These are phyloP conservation scores for Odocoileus hemionus DNA, from an alignment of 2,113 vertebrate species.

Conservation along the genomic window DNA sequence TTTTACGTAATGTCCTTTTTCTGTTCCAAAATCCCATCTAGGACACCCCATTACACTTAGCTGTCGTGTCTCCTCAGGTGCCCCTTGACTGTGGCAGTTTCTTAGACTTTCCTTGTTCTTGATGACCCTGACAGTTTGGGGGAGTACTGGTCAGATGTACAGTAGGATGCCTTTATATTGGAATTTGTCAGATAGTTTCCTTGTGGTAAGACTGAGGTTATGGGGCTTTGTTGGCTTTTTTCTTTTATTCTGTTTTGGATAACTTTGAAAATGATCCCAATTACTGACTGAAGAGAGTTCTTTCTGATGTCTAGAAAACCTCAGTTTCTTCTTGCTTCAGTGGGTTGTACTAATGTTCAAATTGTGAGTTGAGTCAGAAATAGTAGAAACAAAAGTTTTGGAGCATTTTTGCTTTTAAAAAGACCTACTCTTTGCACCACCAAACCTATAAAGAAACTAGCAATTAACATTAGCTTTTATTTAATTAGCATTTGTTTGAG, in stretches of 20 bases:
- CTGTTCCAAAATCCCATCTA: neutral
- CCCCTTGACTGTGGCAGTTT: neutral
- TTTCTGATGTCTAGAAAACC: neutral
- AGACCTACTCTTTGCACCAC: neutral
- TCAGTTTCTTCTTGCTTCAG: neutral
- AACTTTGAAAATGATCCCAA: neutral
- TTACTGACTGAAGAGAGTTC: neutral
- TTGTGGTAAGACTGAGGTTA: neutral
- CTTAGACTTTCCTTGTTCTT: neutral
- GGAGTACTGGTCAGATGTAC: too few relatives aligned
- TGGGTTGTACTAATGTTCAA: neutral
- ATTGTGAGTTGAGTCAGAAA: neutral
- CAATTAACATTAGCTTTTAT: neutral
- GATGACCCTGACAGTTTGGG: neutral
- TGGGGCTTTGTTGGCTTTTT: neutral
- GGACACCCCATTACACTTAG: neutral
- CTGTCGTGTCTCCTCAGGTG: neutral
- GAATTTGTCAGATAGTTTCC: neutral
- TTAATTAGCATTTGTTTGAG: slow-evolving; percentile 6
- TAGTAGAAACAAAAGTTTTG: neutral
- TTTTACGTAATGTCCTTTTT: neutral
- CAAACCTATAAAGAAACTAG: neutral
- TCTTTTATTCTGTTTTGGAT: neutral
- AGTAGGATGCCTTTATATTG: neutral
- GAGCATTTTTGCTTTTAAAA: neutral